phyloP scores from a whole-genome alignment of 1,140 invertebrate genomes.

The Limonius californicus region DNA sequence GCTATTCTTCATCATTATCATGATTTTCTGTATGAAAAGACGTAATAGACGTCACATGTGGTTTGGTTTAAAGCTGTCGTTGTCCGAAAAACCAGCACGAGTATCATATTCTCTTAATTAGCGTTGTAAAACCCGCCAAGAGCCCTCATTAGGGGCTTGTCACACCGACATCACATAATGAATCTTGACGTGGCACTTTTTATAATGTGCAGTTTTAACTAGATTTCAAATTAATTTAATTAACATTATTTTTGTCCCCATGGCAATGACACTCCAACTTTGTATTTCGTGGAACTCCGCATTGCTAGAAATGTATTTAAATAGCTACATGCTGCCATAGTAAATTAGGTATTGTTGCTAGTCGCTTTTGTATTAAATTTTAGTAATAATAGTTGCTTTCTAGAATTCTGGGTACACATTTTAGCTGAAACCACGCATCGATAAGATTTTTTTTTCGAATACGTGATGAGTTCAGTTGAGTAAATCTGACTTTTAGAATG shows the following conservation, averaged over 20 bases:
- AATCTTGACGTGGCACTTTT: constrained; percentile 46
- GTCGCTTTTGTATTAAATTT: too few species aligned
- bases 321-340: too few species aligned
- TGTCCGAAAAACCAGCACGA: constrained; percentile 37
- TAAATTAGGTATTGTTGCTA: too few species aligned
- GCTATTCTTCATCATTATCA: constrained; percentile 6
- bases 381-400: too few species aligned
- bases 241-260: constrained; percentile 35
- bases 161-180: constrained; percentile 44
- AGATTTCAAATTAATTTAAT: constrained; percentile 46
- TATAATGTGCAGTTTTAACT: constrained; percentile 44
- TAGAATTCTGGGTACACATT: too few species aligned
- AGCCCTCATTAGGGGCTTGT: constrained; percentile 46
- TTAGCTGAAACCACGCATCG: too few species aligned
- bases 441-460: too few species aligned
- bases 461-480: too few species aligned
- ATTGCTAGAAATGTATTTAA: too few species aligned
- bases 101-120: constrained; percentile 48
- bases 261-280: constrained; percentile 8
- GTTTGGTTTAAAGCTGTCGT: constrained; percentile 33
- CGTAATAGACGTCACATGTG: constrained; percentile 20
- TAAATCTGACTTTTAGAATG: too few species aligned
- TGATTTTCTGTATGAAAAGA: constrained; percentile 12
- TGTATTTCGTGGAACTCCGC: background rate
- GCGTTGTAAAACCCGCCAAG: constrained; percentile 43